These are phyloP conservation scores for Myripristis jacobus DNA, from an alignment of 2,797 vertebrate species.

Conservation along the genomic window DNA sequence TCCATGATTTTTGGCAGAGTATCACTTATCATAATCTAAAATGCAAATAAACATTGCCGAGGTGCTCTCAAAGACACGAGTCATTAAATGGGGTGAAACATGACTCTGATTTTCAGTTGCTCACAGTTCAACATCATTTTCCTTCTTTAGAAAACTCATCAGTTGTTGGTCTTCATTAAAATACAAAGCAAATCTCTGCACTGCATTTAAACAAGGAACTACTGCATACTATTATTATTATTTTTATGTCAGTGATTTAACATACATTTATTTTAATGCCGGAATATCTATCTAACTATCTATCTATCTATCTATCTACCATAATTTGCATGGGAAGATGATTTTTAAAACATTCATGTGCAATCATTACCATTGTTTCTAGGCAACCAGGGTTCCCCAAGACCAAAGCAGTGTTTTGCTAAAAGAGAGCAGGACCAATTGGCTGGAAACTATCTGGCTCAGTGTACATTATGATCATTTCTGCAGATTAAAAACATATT, in stretches of 20 bases:
- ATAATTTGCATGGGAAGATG: conserved; percentile 23
- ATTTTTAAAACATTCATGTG: conserved; percentile 19
- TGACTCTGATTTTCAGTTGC: conserved; percentile 8
- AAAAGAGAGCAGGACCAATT: neutral
- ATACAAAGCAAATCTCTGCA: neutral
- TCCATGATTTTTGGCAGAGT: neutral
- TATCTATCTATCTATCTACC: neutral
- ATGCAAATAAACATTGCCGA: conserved; percentile 22
- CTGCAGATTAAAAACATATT: conserved; percentile 25
- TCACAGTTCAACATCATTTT: conserved; percentile 20
- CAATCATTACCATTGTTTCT: conserved; percentile 39
- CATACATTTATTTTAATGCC: neutral
- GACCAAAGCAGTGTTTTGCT: conserved; percentile 30
- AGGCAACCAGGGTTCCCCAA: conserved; percentile 30
- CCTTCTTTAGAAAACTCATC: conserved; percentile 7
- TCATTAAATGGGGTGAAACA: conserved; percentile 14
- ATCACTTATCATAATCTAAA: conserved; percentile 15
- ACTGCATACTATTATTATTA: neutral
- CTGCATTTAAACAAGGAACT: neutral
- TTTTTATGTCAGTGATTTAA: conserved; percentile 12
- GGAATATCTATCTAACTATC: neutral
- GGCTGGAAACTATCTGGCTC: conserved; percentile 7
- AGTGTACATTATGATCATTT: conserved; percentile 33
- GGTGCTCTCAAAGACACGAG: conserved; percentile 18
- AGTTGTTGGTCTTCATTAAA: conserved; percentile 8